These are phyloP conservation scores for Melinaea marsaeus DNA, from an alignment of 2,888 invertebrate genomes.

Conservation along the genomic window DNA sequence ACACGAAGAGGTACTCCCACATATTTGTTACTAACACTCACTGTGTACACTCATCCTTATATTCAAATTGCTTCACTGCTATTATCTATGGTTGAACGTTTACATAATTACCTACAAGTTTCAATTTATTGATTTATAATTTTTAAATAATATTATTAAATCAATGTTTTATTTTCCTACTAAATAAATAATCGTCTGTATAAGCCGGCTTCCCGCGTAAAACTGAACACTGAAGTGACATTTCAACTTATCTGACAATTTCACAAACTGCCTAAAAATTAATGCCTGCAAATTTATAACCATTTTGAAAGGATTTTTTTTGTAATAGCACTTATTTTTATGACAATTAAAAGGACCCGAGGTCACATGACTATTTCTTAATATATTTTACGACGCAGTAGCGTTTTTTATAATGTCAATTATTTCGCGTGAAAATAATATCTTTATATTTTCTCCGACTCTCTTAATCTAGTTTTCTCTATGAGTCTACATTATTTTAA, in stretches of 20 bases:
- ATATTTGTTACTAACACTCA: conserved; percentile 42
- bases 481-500: conserved; percentile 1
- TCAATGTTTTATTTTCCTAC: no score
- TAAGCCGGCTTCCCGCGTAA: conserved; percentile 2
- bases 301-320: no score
- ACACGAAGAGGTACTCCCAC: conserved; percentile 68
- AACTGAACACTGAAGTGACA: neutral
- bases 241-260: no score
- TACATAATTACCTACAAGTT: neutral
- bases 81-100: conserved; percentile 6
- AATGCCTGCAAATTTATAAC: no score
- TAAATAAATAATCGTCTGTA: neutral
- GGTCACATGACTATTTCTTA: neutral
- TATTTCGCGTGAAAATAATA: no score
- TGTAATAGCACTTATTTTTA: no score
- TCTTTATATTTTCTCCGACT: neutral
- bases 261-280: no score
- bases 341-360: neutral
- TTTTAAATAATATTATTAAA: no score
- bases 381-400: neutral
- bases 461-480: neutral
- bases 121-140: no score
- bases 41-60: conserved; percentile 15
- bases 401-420: neutral
- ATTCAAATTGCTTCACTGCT: conserved; percentile 5